Evolutionary conservation across 2,888 invertebrate species (phyloP).

Genomic region (Exocentrus adspersus): DNA sequence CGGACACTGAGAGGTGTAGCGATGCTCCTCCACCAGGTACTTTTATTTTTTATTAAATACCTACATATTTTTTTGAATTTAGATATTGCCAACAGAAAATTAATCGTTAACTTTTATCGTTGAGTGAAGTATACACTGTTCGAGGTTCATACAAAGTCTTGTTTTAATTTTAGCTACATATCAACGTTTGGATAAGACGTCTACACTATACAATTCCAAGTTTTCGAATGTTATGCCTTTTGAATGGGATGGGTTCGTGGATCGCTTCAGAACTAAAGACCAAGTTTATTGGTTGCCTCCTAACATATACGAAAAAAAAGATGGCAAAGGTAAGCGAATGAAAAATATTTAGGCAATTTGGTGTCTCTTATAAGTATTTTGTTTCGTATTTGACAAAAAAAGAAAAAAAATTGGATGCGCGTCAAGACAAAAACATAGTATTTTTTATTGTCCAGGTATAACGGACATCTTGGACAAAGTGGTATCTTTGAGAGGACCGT

Average conservation of each 20-base stretch:
- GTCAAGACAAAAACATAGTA: no score
- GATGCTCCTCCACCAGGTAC: constrained; percentile 43
- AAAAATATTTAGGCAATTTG: background rate
- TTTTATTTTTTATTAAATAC: background rate
- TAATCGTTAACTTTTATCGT: no score
- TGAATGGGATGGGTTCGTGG: constrained; percentile 56
- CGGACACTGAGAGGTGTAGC: constrained; percentile 10
- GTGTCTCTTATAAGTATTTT: no score
- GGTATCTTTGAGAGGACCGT: constrained; percentile 58
- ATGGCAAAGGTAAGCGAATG: constrained; percentile 14
- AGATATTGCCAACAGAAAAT: background rate
- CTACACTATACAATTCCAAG: constrained; percentile 29
- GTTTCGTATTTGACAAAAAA: no score
- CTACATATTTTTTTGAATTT: no score
- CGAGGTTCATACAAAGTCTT: no score
- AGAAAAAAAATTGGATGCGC: no score
- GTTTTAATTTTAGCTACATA: constrained; percentile 28
- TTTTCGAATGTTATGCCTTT: constrained; percentile 52
- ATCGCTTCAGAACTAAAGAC: constrained; percentile 51
- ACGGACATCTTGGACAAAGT: constrained; percentile 37
- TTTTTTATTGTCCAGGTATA: background rate
- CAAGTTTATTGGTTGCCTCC: constrained; percentile 51
- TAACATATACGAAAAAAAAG: constrained; percentile 50
- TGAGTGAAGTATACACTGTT: no score
- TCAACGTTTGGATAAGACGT: constrained; percentile 26